A percentile compares a stretch with the other conserved stretches of the same genome.
Conservation (phyloP, 2,888 invertebrate genomes). For the Campopleginae sp. region DNA sequence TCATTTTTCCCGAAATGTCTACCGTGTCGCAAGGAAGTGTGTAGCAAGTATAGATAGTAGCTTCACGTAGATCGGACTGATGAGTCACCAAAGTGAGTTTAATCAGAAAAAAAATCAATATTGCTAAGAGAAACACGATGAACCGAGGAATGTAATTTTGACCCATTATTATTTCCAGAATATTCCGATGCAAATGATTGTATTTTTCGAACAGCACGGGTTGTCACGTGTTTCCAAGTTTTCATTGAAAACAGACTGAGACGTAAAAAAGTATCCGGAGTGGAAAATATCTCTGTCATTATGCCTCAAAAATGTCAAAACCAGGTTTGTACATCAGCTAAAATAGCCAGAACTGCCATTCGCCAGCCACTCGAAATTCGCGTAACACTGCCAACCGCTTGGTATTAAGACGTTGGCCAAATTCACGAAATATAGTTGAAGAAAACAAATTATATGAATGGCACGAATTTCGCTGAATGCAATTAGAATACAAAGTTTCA, state of each 20-base stretch:
- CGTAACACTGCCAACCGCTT: neutral
- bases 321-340: neutral
- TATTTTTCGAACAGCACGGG: neutral
- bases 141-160: neutral
- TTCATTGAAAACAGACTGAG: neutral
- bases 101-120: neutral
- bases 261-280: neutral
- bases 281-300: neutral
- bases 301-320: neutral
- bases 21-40: too few species aligned
- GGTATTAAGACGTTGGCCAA: neutral
- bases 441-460: neutral
- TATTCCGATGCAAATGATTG: neutral
- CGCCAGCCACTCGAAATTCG: neutral
- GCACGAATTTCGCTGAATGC: neutral
- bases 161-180: neutral
- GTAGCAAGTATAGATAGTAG: too few species aligned
- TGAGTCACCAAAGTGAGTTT: neutral
- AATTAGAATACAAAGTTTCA: neutral
- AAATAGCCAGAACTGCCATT: conserved; percentile 3
- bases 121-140: neutral
- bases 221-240: neutral
- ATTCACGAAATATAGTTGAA: neutral
- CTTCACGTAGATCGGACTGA: too few species aligned
- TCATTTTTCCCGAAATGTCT: too few species aligned